phyloP scores from a whole-genome alignment of 2,797 vertebrate genomes.

The Epinephelus coioides region DNA sequence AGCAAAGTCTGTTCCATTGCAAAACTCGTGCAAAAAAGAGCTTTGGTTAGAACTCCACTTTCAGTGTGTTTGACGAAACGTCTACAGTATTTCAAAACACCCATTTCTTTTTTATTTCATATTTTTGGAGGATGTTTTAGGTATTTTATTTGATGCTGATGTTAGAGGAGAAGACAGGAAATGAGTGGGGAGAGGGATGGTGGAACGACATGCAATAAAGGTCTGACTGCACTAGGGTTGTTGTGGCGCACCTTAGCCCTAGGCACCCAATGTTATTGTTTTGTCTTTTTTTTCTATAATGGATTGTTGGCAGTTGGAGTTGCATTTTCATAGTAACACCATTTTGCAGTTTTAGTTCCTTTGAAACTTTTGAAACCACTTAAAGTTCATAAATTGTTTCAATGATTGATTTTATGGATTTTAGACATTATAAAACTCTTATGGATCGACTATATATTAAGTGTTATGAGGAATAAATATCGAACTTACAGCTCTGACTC shows the following conservation, averaged over 20 bases:
- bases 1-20: neutral
- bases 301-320: no score
- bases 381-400: neutral
- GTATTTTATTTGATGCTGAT: neutral
- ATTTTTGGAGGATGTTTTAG: neutral
- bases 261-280: neutral
- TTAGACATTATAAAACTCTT: neutral
- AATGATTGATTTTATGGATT: neutral
- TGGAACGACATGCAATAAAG: neutral
- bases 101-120: neutral
- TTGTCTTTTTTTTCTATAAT: no score
- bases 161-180: slow-evolving; percentile 16
- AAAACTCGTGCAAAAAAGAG: neutral
- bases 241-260: neutral
- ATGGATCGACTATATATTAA: neutral
- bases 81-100: neutral
- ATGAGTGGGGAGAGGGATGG: neutral
- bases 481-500: neutral
- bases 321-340: neutral
- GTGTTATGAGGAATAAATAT: neutral
- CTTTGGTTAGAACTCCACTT: neutral
- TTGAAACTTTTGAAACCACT: neutral
- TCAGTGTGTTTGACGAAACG: slow-evolving; percentile 2
- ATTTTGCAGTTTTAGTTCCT: neutral
- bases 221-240: neutral